Evolutionary conservation across 2,888 invertebrate genomes (phyloP).

Genomic region (Folsomia candida): DNA sequence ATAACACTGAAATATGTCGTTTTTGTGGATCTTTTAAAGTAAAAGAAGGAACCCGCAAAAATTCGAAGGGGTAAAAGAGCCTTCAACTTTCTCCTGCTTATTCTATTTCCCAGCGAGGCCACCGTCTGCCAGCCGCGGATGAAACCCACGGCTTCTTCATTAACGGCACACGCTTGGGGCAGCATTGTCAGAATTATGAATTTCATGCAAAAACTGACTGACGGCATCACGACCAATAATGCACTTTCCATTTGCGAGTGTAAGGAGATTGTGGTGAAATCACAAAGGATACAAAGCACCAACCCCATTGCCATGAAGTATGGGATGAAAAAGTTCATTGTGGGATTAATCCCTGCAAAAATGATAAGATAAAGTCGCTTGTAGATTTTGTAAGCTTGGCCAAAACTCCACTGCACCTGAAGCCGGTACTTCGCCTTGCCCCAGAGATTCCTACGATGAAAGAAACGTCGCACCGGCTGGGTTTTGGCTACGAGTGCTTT

Average conservation of each 20-base stretch:
- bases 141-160: not conserved
- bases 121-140: not conserved
- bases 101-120: not conserved
- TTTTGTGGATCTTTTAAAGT: conserved; percentile 2
- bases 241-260: not conserved
- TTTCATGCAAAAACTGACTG: conserved; percentile 2
- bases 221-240: not conserved
- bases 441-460: not conserved
- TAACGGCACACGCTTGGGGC: conserved; percentile 1
- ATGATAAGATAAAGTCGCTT: conserved; percentile 8
- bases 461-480: not conserved
- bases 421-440: not conserved
- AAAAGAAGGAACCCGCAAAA: conserved; percentile 10
- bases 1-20: conserved; percentile 17
- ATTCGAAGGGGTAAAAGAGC: conserved; percentile 3
- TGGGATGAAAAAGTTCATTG: conserved; percentile 1
- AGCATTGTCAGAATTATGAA: conserved; percentile 9
- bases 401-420: conserved; percentile 13
- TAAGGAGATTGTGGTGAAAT: conserved; percentile 9
- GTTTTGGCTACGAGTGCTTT: conserved; percentile 10
- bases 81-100: not conserved
- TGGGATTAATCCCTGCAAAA: conserved; percentile 4
- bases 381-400: conserved; percentile 6
- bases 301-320: conserved; percentile 11
- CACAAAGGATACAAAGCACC: conserved; percentile 4